Base-by-base conservation (phyloP, 1,140 invertebrate genomes). In the Dermatophagoides farinae region DNA sequence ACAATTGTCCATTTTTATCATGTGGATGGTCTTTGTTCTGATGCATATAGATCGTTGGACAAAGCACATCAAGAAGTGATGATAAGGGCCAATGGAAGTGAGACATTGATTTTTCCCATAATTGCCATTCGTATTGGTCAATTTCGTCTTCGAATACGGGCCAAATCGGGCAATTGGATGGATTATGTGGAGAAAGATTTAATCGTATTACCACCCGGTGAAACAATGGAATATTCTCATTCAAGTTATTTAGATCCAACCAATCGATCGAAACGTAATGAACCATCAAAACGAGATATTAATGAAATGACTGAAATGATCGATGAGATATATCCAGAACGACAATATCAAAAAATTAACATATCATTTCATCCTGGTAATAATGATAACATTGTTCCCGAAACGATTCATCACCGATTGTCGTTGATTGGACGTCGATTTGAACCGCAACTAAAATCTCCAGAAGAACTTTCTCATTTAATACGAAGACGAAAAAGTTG, bases 341-440 rank as follows among this genome's bases (percentile, higher is more conserved):
- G 31, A 31, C 2, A 31, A 31, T 31, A 31, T 31, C 31, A 31
- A 31, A 31, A 31, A 31, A 31, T 31, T 31, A 31, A 31, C 8
- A 31, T 31, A 4, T 31, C 31, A 8, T 4, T 31, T 31, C 31
- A 31, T 31, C 31, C 2, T 31, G 8, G 8, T 31, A 2, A 31
- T 31, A 2, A 31, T 2, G 8, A 31, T 31, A 31, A 49, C 10
- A 61, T 68, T 43, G 69, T 74, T 47, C 69, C 71, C 9, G 68
- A 69, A 23, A 72, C 71, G 5, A 67, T 67, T 44, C 66, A 66
- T 47, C 72, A 71, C 57, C 64, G 69, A 1, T 66, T 72, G 18
- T 65, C 67, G 12, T 68, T 67, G 1, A 67, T 71, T 61, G 71
- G 71, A 39, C 70, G 70, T 49, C 50, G 69, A 8, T 68, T 70